Evolutionary conservation across 2,797 vertebrate genomes (phyloP).

Genomic region (Tiaroga cobitis): DNA sequence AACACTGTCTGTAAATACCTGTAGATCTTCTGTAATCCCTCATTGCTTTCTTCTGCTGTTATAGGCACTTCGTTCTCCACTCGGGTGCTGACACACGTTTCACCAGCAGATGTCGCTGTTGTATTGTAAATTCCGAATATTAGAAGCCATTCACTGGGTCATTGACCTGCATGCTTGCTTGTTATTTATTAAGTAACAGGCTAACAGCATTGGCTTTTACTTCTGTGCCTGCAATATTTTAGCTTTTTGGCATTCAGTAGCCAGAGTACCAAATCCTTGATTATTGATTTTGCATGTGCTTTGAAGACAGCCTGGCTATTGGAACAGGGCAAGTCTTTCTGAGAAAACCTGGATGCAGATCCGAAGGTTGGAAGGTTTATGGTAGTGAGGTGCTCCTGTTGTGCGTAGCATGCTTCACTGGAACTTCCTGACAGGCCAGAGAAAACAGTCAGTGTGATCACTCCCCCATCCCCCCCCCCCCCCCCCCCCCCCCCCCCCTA

Average conservation of each 20-base stretch:
- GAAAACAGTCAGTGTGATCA: not conserved
- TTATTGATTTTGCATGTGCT: not conserved
- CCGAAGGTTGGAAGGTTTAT: not conserved
- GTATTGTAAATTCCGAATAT: not conserved
- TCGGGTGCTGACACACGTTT: not conserved
- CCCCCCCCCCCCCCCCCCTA: no score
- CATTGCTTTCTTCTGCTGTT: not conserved
- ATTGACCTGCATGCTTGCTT: not conserved
- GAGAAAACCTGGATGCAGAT: not conserved
- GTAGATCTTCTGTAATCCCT: not conserved
- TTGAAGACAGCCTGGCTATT: not conserved
- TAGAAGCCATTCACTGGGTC: no score
- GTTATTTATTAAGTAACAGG: not conserved
- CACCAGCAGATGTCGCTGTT: conserved; percentile 11
- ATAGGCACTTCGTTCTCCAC: not conserved
- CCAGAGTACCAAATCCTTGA: not conserved
- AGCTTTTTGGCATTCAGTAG: not conserved
- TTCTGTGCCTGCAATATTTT: not conserved
- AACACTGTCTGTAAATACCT: not conserved
- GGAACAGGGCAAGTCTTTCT: not conserved
- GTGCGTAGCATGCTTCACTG: not conserved
- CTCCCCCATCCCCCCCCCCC: not conserved
- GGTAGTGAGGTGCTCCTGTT: not conserved
- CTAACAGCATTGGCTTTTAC: not conserved
- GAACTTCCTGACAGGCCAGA: conserved; percentile 24